phyloP scores from a whole-genome alignment of 2,797 vertebrate genomes.

The Eremophila alpestris region DNA sequence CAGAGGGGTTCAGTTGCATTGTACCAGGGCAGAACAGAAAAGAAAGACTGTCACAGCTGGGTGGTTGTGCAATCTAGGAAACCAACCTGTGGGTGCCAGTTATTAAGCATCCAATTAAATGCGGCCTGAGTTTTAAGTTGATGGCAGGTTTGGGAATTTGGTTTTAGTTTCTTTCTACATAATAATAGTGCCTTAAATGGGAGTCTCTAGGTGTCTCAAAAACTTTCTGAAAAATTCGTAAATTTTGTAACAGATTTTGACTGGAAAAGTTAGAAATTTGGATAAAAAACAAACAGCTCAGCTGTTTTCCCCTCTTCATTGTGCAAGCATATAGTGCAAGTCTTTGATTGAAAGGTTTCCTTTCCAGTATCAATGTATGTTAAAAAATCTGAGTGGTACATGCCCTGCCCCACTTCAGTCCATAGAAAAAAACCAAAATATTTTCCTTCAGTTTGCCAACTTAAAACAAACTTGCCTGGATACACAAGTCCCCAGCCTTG shows the following conservation, averaged over 20 bases:
- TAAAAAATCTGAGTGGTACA: neutral
- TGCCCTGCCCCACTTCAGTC: neutral
- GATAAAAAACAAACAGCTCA: neutral
- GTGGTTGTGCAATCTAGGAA: neutral
- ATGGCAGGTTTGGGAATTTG: neutral
- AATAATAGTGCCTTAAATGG: neutral
- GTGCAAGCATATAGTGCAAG: neutral
- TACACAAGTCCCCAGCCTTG: neutral
- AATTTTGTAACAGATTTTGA: neutral
- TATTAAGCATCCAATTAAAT: slow-evolving; percentile 10
- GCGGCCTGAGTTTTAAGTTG: neutral
- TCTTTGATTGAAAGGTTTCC: neutral
- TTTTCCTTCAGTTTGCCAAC: neutral
- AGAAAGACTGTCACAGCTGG: neutral
- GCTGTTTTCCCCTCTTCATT: neutral
- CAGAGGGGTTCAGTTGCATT: neutral
- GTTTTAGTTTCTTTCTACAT: neutral
- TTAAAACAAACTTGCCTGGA: neutral
- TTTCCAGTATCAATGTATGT: neutral
- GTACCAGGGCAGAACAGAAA: neutral
- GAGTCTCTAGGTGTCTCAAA: neutral
- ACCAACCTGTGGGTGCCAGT: neutral
- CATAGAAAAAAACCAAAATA: fast-evolving
- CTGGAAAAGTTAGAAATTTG: neutral
- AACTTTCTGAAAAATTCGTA: neutral